phyloP scores from a whole-genome alignment of 2,113 vertebrate species.

The Daphoenositta chrysoptera region DNA sequence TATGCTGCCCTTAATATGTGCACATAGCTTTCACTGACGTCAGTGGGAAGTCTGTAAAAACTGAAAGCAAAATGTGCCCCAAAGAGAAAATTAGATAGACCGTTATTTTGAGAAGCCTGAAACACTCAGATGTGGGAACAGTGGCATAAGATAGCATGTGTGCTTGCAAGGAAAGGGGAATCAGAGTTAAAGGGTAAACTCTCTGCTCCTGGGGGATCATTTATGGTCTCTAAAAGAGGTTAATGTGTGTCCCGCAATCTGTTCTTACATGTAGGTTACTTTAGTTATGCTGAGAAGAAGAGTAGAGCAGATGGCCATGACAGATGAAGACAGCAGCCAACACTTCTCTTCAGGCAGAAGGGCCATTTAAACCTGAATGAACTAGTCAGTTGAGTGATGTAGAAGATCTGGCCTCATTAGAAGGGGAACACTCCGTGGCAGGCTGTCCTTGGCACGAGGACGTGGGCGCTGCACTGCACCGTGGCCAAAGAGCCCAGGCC shows the following conservation, averaged over 20 bases:
- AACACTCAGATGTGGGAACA: not conserved
- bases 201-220: slow-evolving; percentile 3
- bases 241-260: slow-evolving; percentile 22
- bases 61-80: not conserved
- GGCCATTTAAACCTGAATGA: slow-evolving; percentile 53
- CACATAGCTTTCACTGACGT: not conserved
- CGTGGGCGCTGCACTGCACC: not conserved
- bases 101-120: not conserved
- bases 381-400: slow-evolving; percentile 33
- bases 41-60: not conserved
- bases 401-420: slow-evolving; percentile 12
- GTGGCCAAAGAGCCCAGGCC: not conserved
- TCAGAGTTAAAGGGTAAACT: not conserved
- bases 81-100: not conserved
- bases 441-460: not conserved
- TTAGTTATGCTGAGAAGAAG: slow-evolving; percentile 45
- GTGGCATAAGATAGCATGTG: not conserved
- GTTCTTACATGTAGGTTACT: slow-evolving; percentile 48
- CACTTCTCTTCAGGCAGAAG: slow-evolving; percentile 32
- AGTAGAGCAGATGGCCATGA: slow-evolving; percentile 57
- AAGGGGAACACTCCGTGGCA: not conserved
- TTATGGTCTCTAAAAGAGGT: slow-evolving; percentile 53
- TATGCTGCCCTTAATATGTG: not conserved
- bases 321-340: slow-evolving; percentile 60
- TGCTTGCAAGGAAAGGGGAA: not conserved